phyloP scores from a whole-genome alignment of 2,797 vertebrate species.

The Tangara arthus region DNA sequence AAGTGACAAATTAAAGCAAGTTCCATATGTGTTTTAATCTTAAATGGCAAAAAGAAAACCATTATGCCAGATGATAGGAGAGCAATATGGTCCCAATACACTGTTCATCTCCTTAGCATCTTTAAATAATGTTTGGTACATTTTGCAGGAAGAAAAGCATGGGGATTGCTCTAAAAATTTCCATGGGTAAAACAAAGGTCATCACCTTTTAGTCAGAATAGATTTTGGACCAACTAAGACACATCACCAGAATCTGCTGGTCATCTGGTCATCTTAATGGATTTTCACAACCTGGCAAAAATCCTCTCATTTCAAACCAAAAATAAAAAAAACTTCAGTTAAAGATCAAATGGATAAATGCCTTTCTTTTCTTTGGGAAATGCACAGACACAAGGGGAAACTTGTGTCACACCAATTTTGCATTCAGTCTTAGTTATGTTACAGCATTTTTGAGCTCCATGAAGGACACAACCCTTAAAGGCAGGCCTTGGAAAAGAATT shows the following conservation, averaged over 20 bases:
- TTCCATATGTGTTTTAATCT: conserved; percentile 64
- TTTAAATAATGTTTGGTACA: conserved; percentile 26
- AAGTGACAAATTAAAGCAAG: conserved; percentile 64
- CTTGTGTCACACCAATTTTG: not conserved
- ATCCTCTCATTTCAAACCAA: not conserved
- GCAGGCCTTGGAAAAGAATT: not conserved
- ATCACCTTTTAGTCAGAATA: not conserved
- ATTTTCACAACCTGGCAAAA: not conserved
- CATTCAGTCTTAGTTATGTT: not conserved
- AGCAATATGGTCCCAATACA: conserved; percentile 44
- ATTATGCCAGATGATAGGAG: conserved; percentile 51
- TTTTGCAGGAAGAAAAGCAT: not conserved
- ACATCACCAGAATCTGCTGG: not conserved
- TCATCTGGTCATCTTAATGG: not conserved
- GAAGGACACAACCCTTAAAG: not conserved
- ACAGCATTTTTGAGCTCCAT: not conserved
- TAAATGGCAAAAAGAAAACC: conserved; percentile 54
- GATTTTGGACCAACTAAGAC: not conserved
- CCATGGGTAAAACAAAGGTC: not conserved
- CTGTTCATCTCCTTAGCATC: conserved; percentile 14
- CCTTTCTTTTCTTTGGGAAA: not conserved
- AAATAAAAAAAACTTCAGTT: not conserved
- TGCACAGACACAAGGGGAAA: not conserved
- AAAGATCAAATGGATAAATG: not conserved
- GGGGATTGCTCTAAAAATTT: not conserved